A percentile compares a stretch with the other conserved stretches of the same genome.
phyloP scores from a whole-genome alignment of 2,113 vertebrate genomes.

The Oncorhynchus kisutch region DNA sequence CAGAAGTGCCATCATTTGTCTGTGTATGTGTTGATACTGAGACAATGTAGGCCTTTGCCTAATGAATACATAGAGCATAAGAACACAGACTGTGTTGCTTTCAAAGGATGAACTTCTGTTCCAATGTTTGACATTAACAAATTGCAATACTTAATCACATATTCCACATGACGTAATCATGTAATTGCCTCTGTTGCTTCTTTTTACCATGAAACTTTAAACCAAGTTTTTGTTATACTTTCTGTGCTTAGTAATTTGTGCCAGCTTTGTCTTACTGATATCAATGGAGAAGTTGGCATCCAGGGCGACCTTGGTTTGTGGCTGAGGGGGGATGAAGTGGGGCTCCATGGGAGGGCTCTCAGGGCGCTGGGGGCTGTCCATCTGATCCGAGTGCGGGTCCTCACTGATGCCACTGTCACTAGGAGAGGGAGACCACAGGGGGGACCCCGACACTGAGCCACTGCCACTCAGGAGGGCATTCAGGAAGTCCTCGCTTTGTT shows the following conservation, averaged over 20 bases:
- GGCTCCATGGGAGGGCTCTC: conserved; percentile 33
- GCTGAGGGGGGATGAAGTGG: conserved; percentile 12
- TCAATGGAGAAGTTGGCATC: conserved; percentile 70
- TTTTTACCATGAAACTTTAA: too few relatives aligned
- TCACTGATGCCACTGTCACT: conserved; percentile 92
- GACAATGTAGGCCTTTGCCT: too few relatives aligned
- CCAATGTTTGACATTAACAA: too few relatives aligned
- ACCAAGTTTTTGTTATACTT: neutral
- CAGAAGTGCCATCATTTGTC: neutral
- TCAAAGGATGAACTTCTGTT: too few relatives aligned
- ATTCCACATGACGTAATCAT: too few relatives aligned
- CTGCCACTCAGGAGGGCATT: conserved; percentile 72
- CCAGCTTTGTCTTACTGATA: conserved; percentile 70
- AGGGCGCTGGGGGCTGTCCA: conserved; percentile 80
- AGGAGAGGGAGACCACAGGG: conserved; percentile 81
- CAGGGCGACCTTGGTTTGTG: conserved; percentile 19
- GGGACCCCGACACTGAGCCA: conserved; percentile 73
- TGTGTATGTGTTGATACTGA: neutral
- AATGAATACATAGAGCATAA: too few relatives aligned
- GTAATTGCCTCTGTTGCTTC: too few relatives aligned
- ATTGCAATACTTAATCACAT: too few relatives aligned
- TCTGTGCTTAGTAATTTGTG: neutral
- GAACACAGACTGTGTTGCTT: neutral
- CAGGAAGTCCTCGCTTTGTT: conserved; percentile 78
- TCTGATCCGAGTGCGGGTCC: conserved; percentile 84